Evolutionary conservation across 2,888 invertebrate genomes (phyloP), one percentile per base, ranked within the genome.

Genomic region (Ganaspis brasiliensis): DNA sequence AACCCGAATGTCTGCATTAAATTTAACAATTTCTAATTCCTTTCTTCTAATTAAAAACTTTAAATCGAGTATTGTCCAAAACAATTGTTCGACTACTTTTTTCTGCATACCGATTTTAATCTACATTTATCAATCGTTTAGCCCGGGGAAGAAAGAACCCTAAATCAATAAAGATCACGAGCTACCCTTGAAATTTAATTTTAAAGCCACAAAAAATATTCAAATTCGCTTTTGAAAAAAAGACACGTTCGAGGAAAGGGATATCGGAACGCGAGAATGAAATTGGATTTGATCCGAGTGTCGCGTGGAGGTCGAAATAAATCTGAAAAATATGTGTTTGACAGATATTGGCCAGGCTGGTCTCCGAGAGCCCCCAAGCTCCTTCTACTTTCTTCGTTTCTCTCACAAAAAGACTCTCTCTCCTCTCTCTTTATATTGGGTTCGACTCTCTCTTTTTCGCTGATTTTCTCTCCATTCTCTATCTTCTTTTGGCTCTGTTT

Each of bases 271-370:
- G 80, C 78, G 86, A 87, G 87, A 88, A 89, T 89, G 87, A 89
- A 89, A 90, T 89, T 87, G 87, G 84, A 83, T 85, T 82, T 84
- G 82, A 85, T 80, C 76, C 74, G 75, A 78, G 77, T 74, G 79
- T 81, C 76, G 78, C 78, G 78, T 77, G 85, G 76, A 78, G 82
- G 83, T 84, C 75, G 86, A 87, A 88, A 89, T 89, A 89, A 89
- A 89, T 89, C 87, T 87, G 86, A 86, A 88, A 89, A 89, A 89
- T 89, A 87, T 89, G 90, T 86, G 88, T 89, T 89, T 89, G 90
- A 89, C 90, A 90, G 88, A 90, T 90, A 90, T 90, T 89, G 88
- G 84, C 80, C 84, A 84, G 82, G 84, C 81, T 82, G 82, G 80
- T 83, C 82, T 81, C 84, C 83, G 82, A 79, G 76, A 82, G 73